Percentiles rank a stretch among this genome's conserved stretches.
These are phyloP conservation scores for Mus musculus DNA, from an alignment of 2,113 vertebrate genomes.

Conservation along the genomic window GRCm39 chr16:13134501-13135000, in stretches of 20 bases:
- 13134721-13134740: not conserved
- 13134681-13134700: not conserved
- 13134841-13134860: not conserved
- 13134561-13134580: not conserved
- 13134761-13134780: not conserved
- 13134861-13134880: slow-evolving; percentile 17
- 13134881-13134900: slow-evolving; percentile 45
- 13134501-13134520: not conserved
- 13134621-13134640: not conserved
- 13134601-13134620: not conserved
- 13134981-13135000: slow-evolving; percentile 70
- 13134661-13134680: not conserved
- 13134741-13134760: slow-evolving; percentile 76
- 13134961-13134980: slow-evolving; percentile 56
- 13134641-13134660: not conserved
- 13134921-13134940: slow-evolving; percentile 67
- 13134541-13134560: not conserved
- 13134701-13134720: not conserved
- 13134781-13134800: slow-evolving; percentile 31
- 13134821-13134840: slow-evolving; percentile 43
- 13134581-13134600: not conserved
- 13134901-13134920: slow-evolving; percentile 28
- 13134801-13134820: slow-evolving; percentile 3
- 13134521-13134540: not conserved
- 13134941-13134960: slow-evolving; percentile 53